Evolutionary conservation across 2,113 vertebrate genomes (phyloP).

Genomic region (Brienomyrus longianalis): DNA sequence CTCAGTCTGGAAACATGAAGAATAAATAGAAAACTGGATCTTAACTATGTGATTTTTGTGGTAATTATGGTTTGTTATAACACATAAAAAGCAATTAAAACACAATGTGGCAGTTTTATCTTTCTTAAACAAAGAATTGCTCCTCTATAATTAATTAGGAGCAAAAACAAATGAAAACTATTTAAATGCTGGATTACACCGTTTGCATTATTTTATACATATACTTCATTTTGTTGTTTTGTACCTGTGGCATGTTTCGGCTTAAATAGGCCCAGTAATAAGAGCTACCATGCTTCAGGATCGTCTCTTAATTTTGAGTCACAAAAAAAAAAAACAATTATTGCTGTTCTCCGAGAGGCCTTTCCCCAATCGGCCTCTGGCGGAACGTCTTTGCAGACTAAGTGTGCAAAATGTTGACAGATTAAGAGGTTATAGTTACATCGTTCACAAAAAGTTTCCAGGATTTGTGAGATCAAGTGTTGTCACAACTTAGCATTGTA

Average conservation of each 20-base stretch:
- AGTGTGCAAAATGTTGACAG: conserved; percentile 24
- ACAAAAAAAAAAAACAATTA: conserved; percentile 35
- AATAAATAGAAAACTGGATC: not conserved
- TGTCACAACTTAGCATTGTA: not conserved
- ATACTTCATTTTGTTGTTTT: not conserved
- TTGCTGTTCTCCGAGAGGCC: conserved; percentile 48
- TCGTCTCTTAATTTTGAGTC: conserved; percentile 12
- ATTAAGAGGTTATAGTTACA: not conserved
- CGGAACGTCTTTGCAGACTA: not conserved
- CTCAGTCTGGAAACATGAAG: not conserved
- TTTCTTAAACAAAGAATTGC: not conserved
- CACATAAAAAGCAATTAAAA: not conserved
- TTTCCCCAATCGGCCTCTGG: conserved; percentile 15
- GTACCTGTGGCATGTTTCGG: not conserved
- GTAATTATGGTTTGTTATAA: not conserved
- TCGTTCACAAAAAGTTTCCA: not conserved
- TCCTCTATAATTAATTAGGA: not conserved
- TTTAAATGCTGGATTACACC: not conserved
- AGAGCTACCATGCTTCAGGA: conserved; percentile 10
- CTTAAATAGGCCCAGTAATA: conserved; percentile 11
- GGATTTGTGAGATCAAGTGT: not conserved
- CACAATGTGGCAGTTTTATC: not conserved
- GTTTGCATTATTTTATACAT: conserved; percentile 4
- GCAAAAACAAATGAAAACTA: not conserved
- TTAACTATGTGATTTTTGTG: not conserved